Percentiles rank a stretch among this genome's conserved stretches.
phyloP scores from a whole-genome alignment of 2,888 invertebrate genomes.

The Acrobasis suavella region DNA sequence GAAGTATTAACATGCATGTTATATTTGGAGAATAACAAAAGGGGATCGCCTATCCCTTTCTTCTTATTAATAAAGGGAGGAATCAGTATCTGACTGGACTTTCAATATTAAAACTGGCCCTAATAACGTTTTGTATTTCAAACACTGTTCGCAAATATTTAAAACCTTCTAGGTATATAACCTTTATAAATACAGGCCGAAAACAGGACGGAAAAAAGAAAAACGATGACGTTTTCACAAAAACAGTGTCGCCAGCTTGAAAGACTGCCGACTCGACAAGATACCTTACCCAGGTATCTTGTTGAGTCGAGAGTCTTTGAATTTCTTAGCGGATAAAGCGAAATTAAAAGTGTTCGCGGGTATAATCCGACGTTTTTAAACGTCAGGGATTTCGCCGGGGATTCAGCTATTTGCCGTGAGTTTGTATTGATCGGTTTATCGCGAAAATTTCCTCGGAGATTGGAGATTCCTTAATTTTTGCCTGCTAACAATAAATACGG shows the following conservation, averaged over 20 bases:
- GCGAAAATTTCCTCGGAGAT: not conserved
- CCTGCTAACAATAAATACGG: not conserved
- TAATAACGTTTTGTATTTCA: too few relatives aligned
- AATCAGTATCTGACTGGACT: too few relatives aligned
- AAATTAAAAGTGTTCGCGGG: conserved; percentile 20
- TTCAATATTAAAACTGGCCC: too few relatives aligned
- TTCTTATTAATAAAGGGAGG: too few relatives aligned
- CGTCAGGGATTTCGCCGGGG: conserved; percentile 7
- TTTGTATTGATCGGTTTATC: conserved; percentile 11
- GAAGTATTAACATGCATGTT: too few relatives aligned
- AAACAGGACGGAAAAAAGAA: not conserved
- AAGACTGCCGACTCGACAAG: conserved; percentile 6
- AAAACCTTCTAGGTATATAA: too few relatives aligned
- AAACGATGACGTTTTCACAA: conserved; percentile 2
- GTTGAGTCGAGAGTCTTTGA: too few relatives aligned
- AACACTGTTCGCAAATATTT: too few relatives aligned
- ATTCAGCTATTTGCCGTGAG: not conserved
- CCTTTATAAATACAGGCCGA: too few relatives aligned
- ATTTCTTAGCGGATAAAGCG: conserved; percentile 14
- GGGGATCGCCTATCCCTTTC: too few relatives aligned
- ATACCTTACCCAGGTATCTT: not conserved
- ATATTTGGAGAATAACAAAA: too few relatives aligned
- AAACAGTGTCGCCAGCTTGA: conserved; percentile 6
- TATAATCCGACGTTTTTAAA: conserved; percentile 21
- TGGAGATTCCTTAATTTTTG: not conserved